Percentiles rank a stretch among this genome's conserved stretches.
These are phyloP conservation scores for Helleia helle DNA, from an alignment of 2,888 invertebrate genomes.

Conservation along the genomic window DNA sequence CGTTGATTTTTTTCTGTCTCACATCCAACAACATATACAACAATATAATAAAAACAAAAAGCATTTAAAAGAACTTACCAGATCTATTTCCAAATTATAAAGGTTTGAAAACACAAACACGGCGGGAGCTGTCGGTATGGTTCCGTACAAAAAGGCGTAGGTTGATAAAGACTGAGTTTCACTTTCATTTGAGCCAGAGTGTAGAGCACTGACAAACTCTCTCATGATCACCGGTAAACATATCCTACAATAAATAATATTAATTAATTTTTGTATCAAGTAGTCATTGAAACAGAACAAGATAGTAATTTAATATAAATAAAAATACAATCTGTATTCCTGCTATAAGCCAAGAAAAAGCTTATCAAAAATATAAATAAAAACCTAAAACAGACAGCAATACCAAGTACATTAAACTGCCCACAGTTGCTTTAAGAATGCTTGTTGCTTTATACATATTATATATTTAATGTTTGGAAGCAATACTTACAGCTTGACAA, in stretches of 20 bases:
- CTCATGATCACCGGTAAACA: constrained; percentile 89
- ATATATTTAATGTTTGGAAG: no score
- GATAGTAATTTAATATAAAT: no score
- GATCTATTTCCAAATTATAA: constrained; percentile 88
- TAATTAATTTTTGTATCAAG: background rate
- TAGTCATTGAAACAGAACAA: no score
- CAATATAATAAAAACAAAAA: no score
- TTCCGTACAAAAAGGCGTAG: constrained; percentile 96
- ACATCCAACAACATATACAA: no score
- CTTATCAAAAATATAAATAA: no score
- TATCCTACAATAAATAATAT: constrained; percentile 65
- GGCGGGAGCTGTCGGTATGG: constrained; percentile 96
- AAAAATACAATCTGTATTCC: no score
- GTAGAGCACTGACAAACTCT: constrained; percentile 85
- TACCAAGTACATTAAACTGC: background rate
- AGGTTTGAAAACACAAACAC: constrained; percentile 95
- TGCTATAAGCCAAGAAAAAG: no score
- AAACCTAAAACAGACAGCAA: no score
- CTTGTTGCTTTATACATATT: no score
- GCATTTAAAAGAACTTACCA: constrained; percentile 71
- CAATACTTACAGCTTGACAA: constrained; percentile 86
- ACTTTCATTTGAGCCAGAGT: constrained; percentile 78
- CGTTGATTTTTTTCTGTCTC: no score
- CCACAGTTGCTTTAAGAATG: background rate
- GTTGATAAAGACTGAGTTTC: constrained; percentile 89